Evolutionary conservation across 1,140 invertebrate species (phyloP), one percentile per base, ranked within the genome.

Genomic region (Brachionus rubens): DNA sequence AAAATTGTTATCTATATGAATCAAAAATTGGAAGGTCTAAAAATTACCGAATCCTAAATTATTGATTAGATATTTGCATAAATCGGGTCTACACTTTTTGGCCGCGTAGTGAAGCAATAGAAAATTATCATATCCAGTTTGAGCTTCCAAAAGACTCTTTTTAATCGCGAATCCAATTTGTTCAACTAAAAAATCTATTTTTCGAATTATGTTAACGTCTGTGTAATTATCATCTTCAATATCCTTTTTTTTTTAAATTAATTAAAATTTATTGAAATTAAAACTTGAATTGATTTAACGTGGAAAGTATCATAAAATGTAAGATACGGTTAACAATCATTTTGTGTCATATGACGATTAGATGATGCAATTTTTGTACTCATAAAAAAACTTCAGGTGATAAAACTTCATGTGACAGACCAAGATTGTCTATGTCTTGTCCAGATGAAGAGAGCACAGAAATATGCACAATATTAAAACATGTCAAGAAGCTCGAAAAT

Each of bases 91-190:
- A 28, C 68, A 72, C 21, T 14, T 50, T 54, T 72, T 72, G 14
- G 43, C 19, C 9, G 68, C 43, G 16, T 72, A 54, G 28, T 72
- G 68, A 1, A 72, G 28, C 9, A 72, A 10, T 16, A 7, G 12
- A 16, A 72, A 72, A 33, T 72, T 72, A 16, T 72, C 68, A 33
- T 72, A 72, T 16, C 68, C 68, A 26, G 46, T 72, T 1, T 41
- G 68, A 19, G 50, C 16, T 24, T 72, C 68, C 10, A 40, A 12
- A 1, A 54, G 12, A 36, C 24, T 36, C 33, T 41, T 48, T 72
- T 50, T 72, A 7, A 72, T 10, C 16, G 30, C 28, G 3, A 30
- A 9, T 36, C 68, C 46, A 72, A 28, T 41, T 41, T 65, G 59
- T 41, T 65, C 59, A 4, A 65, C 24, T 21, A 65, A 24, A 24